These are phyloP conservation scores for Ceyx melanurus DNA, from an alignment of 2,113 vertebrate genomes.

Conservation along the genomic window DNA sequence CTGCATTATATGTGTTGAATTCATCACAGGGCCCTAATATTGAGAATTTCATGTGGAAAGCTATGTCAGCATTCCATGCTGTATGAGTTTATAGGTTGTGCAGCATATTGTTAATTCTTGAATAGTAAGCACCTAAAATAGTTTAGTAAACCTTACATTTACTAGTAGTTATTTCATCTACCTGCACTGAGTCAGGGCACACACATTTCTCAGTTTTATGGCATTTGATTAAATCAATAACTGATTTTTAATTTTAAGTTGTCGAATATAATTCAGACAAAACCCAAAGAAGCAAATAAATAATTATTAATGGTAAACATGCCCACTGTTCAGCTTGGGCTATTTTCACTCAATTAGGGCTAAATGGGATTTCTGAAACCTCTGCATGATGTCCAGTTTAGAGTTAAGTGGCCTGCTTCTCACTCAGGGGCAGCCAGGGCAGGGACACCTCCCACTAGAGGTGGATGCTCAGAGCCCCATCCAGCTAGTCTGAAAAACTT, in stretches of 20 bases:
- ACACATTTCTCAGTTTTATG: background rate
- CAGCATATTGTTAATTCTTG: background rate
- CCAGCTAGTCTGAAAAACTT: too few relatives aligned
- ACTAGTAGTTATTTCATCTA: background rate
- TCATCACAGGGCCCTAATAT: background rate
- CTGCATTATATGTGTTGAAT: background rate
- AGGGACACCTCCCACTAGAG: too few relatives aligned
- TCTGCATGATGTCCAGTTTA: background rate
- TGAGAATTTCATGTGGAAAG: background rate
- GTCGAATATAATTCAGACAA: background rate
- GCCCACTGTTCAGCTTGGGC: background rate
- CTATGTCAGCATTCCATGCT: background rate
- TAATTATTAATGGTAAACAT: background rate
- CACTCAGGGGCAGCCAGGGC: background rate
- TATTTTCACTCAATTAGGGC: background rate
- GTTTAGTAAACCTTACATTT: background rate
- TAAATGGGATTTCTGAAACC: background rate
- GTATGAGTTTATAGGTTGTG: background rate
- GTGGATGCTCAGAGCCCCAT: too few relatives aligned
- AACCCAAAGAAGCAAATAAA: background rate
- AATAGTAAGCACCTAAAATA: background rate
- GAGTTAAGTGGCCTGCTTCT: background rate
- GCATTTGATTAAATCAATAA: background rate
- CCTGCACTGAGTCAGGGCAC: background rate
- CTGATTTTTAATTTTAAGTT: background rate